Conservation (phyloP, 2,113 vertebrate species). For the Alethe diademata region DNA sequence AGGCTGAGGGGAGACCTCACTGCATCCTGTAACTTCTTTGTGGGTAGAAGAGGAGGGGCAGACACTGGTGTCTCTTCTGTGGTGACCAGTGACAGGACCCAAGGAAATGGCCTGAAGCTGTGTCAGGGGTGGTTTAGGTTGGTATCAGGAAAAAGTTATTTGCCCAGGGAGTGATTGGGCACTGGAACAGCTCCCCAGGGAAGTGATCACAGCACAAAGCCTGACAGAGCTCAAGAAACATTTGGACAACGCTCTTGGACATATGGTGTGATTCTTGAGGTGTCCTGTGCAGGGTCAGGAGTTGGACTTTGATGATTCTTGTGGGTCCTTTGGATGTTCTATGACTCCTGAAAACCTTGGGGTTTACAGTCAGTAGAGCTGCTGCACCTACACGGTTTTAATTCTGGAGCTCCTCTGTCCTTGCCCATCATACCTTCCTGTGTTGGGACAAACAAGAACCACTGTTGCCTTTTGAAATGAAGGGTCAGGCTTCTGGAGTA, state of each 20-base stretch:
- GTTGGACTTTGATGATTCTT: not conserved
- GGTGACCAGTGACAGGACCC: not conserved
- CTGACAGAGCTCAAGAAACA: not conserved
- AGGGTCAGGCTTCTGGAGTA: not conserved
- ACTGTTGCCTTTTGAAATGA: not conserved
- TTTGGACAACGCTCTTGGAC: not conserved
- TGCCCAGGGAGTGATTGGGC: not conserved
- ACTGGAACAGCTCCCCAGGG: not conserved
- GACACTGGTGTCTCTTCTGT: not conserved
- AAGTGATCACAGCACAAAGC: not conserved
- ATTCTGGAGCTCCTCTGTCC: not conserved
- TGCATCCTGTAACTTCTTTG: rapidly evolving
- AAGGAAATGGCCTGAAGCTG: not conserved
- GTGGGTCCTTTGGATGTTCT: not conserved
- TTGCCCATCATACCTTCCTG: not conserved
- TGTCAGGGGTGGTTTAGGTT: not conserved
- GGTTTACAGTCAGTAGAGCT: not conserved
- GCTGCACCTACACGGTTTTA: not conserved
- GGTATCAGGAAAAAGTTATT: not conserved
- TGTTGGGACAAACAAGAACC: not conserved
- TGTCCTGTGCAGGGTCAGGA: not conserved
- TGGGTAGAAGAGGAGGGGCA: not conserved
- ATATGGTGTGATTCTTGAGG: not conserved
- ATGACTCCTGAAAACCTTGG: not conserved
- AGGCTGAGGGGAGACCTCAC: not conserved